phyloP scores from a whole-genome alignment of 1,140 invertebrate genomes.

The Lordiphosa stackelbergi region DNA sequence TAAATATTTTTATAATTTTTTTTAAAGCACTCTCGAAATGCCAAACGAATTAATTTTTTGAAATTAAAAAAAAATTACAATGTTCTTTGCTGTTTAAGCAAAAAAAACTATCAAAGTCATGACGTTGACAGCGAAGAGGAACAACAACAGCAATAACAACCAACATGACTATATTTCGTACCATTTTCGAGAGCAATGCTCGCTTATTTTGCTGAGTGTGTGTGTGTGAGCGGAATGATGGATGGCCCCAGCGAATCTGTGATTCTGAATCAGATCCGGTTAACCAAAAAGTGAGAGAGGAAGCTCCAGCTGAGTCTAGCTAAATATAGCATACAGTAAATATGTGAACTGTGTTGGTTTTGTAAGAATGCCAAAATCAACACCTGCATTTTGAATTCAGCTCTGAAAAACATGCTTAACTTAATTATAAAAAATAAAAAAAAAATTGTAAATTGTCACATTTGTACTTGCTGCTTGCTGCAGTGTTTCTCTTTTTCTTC shows the following conservation, averaged over 20 bases:
- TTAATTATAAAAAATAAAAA: slow-evolving; percentile 4
- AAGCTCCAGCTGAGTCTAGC: slow-evolving; percentile 50
- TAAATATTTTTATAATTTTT: slow-evolving; percentile 6
- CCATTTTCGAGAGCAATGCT: slow-evolving; percentile 65
- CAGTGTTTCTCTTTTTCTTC: slow-evolving; percentile 13
- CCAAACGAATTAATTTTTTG: slow-evolving; percentile 25
- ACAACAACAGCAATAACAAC: slow-evolving; percentile 17
- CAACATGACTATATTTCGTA: slow-evolving; percentile 53
- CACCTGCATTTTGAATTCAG: slow-evolving; percentile 11
- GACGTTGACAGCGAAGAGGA: slow-evolving; percentile 42
- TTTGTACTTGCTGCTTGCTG: slow-evolving; percentile 5
- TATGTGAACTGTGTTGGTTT: slow-evolving; percentile 47
- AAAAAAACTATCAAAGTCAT: slow-evolving; percentile 29
- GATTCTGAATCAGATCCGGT: slow-evolving; percentile 65
- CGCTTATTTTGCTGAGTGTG: slow-evolving; percentile 19
- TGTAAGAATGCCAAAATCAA: slow-evolving; percentile 42
- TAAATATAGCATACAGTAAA: slow-evolving; percentile 20
- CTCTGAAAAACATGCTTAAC: not conserved
- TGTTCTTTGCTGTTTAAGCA: slow-evolving; percentile 9
- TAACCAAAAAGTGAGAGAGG: slow-evolving; percentile 53
- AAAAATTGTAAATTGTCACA: slow-evolving; percentile 38
- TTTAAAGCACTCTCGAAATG: slow-evolving; percentile 28
- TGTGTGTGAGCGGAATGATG: slow-evolving; percentile 42
- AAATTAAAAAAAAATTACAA: slow-evolving; percentile 10
- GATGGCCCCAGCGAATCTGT: slow-evolving; percentile 45